phyloP scores from a whole-genome alignment of 2,113 vertebrate genomes.

The Semicossyphus pulcher region DNA sequence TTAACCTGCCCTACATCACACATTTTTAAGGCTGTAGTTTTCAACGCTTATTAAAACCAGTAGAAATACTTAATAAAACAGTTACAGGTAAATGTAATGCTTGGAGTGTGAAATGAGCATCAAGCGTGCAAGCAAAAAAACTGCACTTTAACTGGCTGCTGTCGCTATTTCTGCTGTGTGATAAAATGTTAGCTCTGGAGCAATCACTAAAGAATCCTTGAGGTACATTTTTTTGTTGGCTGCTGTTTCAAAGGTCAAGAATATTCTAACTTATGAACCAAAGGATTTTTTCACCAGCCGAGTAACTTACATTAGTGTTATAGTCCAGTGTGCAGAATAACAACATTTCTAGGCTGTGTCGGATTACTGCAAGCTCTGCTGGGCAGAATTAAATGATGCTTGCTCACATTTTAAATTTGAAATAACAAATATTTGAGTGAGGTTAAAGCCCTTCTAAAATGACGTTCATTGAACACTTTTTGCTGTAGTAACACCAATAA shows the following conservation, averaged over 20 bases:
- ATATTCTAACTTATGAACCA: not conserved
- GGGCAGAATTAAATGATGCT: constrained; percentile 2
- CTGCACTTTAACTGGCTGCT: too few relatives aligned
- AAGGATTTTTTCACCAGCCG: not conserved
- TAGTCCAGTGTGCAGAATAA: not conserved
- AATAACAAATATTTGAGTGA: not conserved
- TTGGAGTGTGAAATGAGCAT: too few relatives aligned
- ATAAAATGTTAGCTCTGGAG: too few relatives aligned
- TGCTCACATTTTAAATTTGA: constrained; percentile 6
- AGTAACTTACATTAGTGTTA: not conserved
- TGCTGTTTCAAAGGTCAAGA: not conserved
- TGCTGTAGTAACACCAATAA: constrained; percentile 37
- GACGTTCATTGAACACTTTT: constrained; percentile 29
- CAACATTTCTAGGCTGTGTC: constrained; percentile 3
- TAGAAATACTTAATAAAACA: too few relatives aligned
- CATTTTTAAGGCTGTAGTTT: too few relatives aligned
- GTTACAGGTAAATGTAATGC: too few relatives aligned
- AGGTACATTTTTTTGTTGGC: not conserved
- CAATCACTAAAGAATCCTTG: not conserved
- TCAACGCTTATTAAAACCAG: too few relatives aligned
- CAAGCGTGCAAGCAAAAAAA: too few relatives aligned
- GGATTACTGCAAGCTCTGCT: constrained; percentile 1
- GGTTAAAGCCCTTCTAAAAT: constrained; percentile 10
- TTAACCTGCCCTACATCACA: too few relatives aligned
- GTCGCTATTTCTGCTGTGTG: too few relatives aligned